Evolutionary conservation across 2,888 invertebrate species (phyloP), one percentile per base, ranked within the genome.

Genomic region (Hedya salicella): DNA sequence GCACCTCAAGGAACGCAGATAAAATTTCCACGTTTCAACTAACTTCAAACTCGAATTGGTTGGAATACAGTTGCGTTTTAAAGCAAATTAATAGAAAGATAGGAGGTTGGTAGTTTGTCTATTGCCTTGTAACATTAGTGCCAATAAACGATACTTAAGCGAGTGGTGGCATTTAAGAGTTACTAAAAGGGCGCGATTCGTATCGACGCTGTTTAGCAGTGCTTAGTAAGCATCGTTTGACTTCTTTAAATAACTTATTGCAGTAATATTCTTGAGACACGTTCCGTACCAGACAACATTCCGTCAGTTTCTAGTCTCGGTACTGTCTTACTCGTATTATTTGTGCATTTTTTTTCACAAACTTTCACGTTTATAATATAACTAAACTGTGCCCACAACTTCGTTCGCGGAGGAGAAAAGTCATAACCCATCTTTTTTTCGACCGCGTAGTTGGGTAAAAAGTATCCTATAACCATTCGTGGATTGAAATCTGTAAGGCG

Each of bases 111-210:
- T 46, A 11, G 1, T 25, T 46, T 57, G 44, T 32, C n/a, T 17
- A 32, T 32, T 6, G 30, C 17, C 30, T 56, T 39, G 39, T 25
- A 63, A 30, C 65, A 65, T 60, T 65, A 60, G 46, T 52, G 25
- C 66, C 66, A 66, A 61, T 66, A 66, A 66, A 61, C 60, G 66
- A 61, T 66, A 66, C 66, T 66, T 66, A 66, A 54, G 66, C 42
- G 52, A 57, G 53, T 54, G 61, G 53, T 66, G 66, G 66, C 66
- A 66, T 66, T 66, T 61, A 61, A 66, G 60, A 49, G 66, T 53
- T 61, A 48, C 40, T 61, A 61, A 64, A 65, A 61, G 66, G 60
- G 19, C 66, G 61, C 54, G 61, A 60, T 66, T 66, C 48, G 52
- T 54, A 61, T 66, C 66, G 60, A 42, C 46, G 53, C 60, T 42